Evolutionary conservation across 1,140 invertebrate species (phyloP), one percentile per base, ranked within the genome.

Genomic region (Cyrtorhinus lividipennis): DNA sequence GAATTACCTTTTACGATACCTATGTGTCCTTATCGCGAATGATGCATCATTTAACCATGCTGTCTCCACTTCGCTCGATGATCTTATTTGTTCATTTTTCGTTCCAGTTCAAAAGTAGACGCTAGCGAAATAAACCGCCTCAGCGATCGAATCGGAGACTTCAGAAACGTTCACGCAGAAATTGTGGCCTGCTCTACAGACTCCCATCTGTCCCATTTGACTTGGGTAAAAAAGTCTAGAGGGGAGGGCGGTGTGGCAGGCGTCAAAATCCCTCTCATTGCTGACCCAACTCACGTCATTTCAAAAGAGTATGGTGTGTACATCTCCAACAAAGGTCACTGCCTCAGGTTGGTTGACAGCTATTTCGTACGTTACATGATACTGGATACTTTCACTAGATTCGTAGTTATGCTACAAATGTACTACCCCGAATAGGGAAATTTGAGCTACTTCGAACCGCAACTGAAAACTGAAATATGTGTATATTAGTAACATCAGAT

Each of bases 261-360:
- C 64, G 93, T 99, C 87, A 87, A 93, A 63, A 97, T 99, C 70
- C 95, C 97, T 1, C 76, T 99, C n/a, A 75, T 99, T 62, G 87
- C 95, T 61, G 97, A 99, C 74, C 96, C 95, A 72, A 94, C 83
- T 24, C 78, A 82, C 68, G 81, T 85, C 69, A 93, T 98, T 70
- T 76, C 92, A 25, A 84, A 83, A 61, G 84, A 85, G 67, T 99
- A 99, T 74, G 95, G 94, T 56, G 92, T 98, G 10, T 81, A 94
- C 56, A 86, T 95, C 69, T 92, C 95, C 73, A 90, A 94, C 68
- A 83, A 85, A 59, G 96, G 96, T 56, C 81, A 97, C 69, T 84
- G 94, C 30, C 95, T 94, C 81, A 86, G 96, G 71, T n/a, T n/a
- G n/a, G 69, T 61, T 61, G 30, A n/a, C n/a, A n/a, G n/a, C n/a